Percentiles rank a stretch among this genome's conserved stretches.
Evolutionary conservation across 2,113 vertebrate species (phyloP).

Genomic region (Eptatretus burgeri): DNA sequence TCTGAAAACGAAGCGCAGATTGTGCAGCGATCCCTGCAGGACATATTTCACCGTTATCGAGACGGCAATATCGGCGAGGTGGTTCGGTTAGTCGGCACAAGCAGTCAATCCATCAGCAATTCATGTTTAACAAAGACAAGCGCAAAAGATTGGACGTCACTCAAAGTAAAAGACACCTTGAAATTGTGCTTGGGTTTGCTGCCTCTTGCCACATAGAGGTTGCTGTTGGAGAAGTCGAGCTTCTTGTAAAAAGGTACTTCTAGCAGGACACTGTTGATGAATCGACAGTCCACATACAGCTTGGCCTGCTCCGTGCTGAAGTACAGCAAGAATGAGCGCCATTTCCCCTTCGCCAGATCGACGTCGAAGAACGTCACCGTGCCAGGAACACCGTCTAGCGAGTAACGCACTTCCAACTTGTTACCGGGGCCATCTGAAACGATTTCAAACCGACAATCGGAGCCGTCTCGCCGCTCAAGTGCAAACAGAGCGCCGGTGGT

Average conservation of each 20-base stretch:
- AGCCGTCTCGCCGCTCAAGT: slow-evolving; percentile 23
- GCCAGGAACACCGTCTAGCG: slow-evolving; percentile 37
- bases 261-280: slow-evolving; percentile 56
- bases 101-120: not conserved
- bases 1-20: slow-evolving; percentile 44
- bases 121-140: not conserved
- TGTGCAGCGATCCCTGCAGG: slow-evolving; percentile 60
- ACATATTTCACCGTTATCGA: not conserved
- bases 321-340: slow-evolving; percentile 76
- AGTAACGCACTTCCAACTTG: slow-evolving; percentile 64
- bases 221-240: slow-evolving; percentile 29
- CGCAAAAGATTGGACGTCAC: not conserved
- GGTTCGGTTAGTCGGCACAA: too few relatives aligned
- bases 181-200: slow-evolving; percentile 54
- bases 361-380: slow-evolving; percentile 58
- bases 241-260: slow-evolving; percentile 75
- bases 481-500: slow-evolving; percentile 49
- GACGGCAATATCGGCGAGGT: too few relatives aligned
- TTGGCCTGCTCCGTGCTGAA: slow-evolving; percentile 48
- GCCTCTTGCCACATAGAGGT: slow-evolving; percentile 57
- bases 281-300: slow-evolving; percentile 54
- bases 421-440: slow-evolving; percentile 63
- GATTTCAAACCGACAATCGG: slow-evolving; percentile 49
- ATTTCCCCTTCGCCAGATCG: slow-evolving; percentile 61
- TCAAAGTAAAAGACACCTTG: slow-evolving; percentile 30